phyloP scores from a whole-genome alignment of 2,797 vertebrate species.

The Hydrophis major region DNA sequence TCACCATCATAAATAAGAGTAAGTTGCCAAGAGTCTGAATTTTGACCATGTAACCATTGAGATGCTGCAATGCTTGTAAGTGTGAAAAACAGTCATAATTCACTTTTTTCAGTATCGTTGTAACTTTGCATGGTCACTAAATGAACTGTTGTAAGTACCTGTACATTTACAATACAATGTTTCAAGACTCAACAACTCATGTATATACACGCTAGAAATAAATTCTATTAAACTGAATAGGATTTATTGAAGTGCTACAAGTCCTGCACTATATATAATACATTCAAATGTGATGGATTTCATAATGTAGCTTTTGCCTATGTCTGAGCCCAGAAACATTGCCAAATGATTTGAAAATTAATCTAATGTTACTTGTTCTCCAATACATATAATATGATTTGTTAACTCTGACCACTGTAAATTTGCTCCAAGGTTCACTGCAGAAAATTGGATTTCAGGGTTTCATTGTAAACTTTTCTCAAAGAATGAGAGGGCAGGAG shows the following conservation, averaged over 20 bases:
- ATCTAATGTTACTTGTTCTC: not conserved
- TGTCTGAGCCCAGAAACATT: not conserved
- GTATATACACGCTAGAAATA: not conserved
- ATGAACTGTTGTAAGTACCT: not conserved
- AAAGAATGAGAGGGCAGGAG: not conserved
- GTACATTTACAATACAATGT: not conserved
- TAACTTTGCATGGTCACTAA: not conserved
- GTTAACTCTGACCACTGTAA: not conserved
- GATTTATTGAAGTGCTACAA: not conserved
- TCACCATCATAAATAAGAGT: not conserved
- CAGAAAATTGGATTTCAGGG: not conserved
- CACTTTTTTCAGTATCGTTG: not conserved
- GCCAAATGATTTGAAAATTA: not conserved
- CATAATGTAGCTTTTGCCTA: not conserved
- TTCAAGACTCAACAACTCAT: not conserved
- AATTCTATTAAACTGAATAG: not conserved
- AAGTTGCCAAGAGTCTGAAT: not conserved
- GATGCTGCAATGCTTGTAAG: not conserved
- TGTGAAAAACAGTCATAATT: not conserved
- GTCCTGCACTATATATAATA: not conserved
- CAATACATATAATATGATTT: not conserved
- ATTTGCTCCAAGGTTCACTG: not conserved
- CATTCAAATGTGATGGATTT: not conserved
- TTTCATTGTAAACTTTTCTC: not conserved
- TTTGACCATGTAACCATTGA: not conserved